Base-by-base conservation (phyloP, 2,888 invertebrate species). In the Melinopterus prodromus region DNA sequence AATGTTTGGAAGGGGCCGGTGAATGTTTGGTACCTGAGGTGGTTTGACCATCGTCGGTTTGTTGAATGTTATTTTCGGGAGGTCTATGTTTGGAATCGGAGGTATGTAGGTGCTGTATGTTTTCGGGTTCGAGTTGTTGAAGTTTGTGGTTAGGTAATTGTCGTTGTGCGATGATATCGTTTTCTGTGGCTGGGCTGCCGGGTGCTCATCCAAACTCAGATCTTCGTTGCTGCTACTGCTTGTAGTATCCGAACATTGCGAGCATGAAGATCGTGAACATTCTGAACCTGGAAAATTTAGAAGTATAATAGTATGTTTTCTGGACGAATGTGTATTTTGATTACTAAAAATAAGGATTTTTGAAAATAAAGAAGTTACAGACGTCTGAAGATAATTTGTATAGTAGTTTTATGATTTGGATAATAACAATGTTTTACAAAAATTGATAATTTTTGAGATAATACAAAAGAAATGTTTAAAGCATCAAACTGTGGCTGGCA, bases 261-360 rank as follows among this genome's bases (percentile, higher is more conserved):
- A 94, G 85, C 92, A 93, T 14, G 95, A 94, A 0, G 94, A 92
- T 77, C 92, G 92, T 0, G 95, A 95, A 86, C 95, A 95, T 71
- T 92, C 93, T 0, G 95, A 94, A 84, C 93, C 94, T 91, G 90
- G 87, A 86, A 26, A 26, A 26, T 26, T 26, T 26, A 26, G 3
- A 26, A 26, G 26, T 26, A 90, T 86, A 76, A 69, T 9, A 9
- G 71, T 71, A 14, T n/a, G 15, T 71, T 71, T 71, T 35, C 6
- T 3, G 53, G 2, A 26, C 1, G 26, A 26, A 26, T 26, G 26
- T 3, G 26, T 26, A 26, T 26, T 26, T 26, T 26, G 26, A 26
- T 26, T 26, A 26, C 26, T 26, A 26, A 26, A 26, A n/a, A n/a
- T n/a, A n/a, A n/a, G n/a, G n/a, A n/a, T n/a, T n/a, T n/a, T n/a